Base-by-base conservation (phyloP, 2,113 vertebrate genomes). In the Bagarius yarrelli region DNA sequence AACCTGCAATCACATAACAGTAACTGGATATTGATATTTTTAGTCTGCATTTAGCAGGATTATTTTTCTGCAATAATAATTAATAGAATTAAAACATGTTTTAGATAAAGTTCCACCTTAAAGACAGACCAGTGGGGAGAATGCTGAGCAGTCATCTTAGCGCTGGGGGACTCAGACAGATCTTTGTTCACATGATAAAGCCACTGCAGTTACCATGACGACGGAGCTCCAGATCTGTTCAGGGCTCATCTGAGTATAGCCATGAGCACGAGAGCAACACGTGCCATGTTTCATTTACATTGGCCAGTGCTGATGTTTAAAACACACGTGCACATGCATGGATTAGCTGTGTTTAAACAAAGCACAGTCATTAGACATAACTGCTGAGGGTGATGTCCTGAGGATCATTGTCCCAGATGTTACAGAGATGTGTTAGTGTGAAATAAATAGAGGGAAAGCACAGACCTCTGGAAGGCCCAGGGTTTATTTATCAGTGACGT, bases 161-260 rank as follows among this genome's bases (percentile, higher is more conserved):
- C 47, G 61, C 75, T 79, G 61, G 66, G 76, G 56, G 36, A 57
- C 47, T 52, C 34, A 69, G 57, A 64, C 75, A 76, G 86, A 84
- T 89, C 90, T 91, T 92, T 91, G 87, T 92, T 90, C 88, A 78
- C 79, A 76, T 66, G 83, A 85, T 12, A 44, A 83, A 86, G 86
- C 85, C 84, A 88, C 79, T 69, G 85, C 44, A 84, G 92, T 94
- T 91, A 81, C 90, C 56, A 90, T 91, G 90, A 91, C 84, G 77
- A 94, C 84, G 71, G 67, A 77, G 78, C 79, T 90, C 76, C 83
- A 84, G 15, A 88, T 91, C 83, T 81, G 79, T 56, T 61, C 40
- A n/a, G 25, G 55, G 55, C n/a, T 79, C 23, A 59, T 71, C 34
- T 60, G 67, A 61, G 73, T 56, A 67, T 64, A 73, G 27, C 79